phyloP scores from a whole-genome alignment of 92 coral and sea anemone genomes.

The Actinernus sp. region DNA sequence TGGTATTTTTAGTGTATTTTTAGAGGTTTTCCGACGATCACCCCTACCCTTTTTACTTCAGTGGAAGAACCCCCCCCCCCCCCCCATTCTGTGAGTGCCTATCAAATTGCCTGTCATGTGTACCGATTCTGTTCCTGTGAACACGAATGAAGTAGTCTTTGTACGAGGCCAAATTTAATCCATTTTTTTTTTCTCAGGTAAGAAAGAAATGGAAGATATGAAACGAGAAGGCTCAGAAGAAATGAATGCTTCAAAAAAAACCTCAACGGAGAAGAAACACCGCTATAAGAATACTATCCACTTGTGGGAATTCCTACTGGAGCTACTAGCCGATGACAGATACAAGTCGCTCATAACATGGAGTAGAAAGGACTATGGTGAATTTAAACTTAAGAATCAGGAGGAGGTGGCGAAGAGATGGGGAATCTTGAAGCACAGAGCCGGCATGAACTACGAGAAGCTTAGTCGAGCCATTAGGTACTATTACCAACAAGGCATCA shows the following conservation, averaged over 20 bases:
- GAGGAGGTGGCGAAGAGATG: conserved; percentile 89
- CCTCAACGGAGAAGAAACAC: conserved; percentile 7
- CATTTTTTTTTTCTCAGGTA: too few species aligned
- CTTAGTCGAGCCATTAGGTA: conserved; percentile 90
- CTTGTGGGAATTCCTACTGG: conserved; percentile 93
- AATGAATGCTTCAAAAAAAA: background rate
- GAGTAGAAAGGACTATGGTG: conserved; percentile 82
- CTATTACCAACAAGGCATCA: conserved; percentile 88
- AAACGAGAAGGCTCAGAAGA: too few species aligned
- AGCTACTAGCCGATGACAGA: conserved; percentile 65
- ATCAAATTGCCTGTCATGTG: too few species aligned
- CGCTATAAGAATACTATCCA: conserved; percentile 87
- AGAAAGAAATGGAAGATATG: too few species aligned
- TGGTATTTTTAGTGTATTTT: too few species aligned
- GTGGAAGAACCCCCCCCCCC: too few species aligned
- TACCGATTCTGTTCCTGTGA: too few species aligned
- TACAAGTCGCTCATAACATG: conserved; percentile 79
- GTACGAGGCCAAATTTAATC: too few species aligned
- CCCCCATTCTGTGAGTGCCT: too few species aligned
- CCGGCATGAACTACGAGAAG: conserved; percentile 90
- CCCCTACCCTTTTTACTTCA: too few species aligned
- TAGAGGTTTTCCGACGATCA: too few species aligned
- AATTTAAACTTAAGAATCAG: conserved; percentile 83
- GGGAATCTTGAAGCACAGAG: conserved; percentile 87
- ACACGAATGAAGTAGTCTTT: too few species aligned